These are phyloP conservation scores for Esox niger DNA, from an alignment of 2,113 vertebrate species.

Conservation along the genomic window DNA sequence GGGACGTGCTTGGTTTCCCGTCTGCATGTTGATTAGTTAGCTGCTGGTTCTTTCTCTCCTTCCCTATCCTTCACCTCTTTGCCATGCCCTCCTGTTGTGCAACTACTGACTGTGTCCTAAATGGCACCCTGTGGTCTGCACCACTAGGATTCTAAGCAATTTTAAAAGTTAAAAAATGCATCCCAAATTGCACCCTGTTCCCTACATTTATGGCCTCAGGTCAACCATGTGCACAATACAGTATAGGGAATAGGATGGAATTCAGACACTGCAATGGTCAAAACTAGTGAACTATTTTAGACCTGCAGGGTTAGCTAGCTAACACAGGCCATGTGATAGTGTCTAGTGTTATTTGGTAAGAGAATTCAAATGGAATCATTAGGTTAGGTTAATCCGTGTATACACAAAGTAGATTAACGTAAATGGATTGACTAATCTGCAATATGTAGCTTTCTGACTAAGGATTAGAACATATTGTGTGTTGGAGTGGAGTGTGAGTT, in stretches of 20 bases:
- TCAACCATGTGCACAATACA: too few species aligned
- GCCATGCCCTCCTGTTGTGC: conserved; percentile 32
- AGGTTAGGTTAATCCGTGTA: conserved; percentile 9
- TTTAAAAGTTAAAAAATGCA: too few species aligned
- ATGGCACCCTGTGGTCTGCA: too few species aligned
- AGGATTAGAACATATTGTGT: background rate
- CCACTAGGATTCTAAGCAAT: too few species aligned
- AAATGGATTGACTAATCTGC: conserved; percentile 3
- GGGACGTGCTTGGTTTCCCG: conserved; percentile 45
- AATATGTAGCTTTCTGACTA: too few species aligned
- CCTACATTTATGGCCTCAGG: too few species aligned
- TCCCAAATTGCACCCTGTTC: too few species aligned
- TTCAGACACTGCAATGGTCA: too few species aligned
- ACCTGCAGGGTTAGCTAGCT: too few species aligned
- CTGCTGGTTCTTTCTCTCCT: conserved; percentile 51
- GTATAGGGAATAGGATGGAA: too few species aligned
- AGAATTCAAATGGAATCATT: conserved; percentile 30
- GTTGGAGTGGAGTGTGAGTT: too few species aligned
- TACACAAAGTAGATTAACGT: background rate
- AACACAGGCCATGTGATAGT: conserved; percentile 44
- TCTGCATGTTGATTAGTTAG: conserved; percentile 67
- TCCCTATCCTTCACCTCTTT: conserved; percentile 10
- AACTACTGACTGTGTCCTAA: background rate
- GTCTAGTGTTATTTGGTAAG: conserved; percentile 5
- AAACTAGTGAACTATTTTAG: too few species aligned